A percentile compares a stretch with the other conserved stretches of the same genome.
These are phyloP conservation scores for Cepaea nemoralis DNA, from an alignment of 1,140 invertebrate genomes.

Conservation along the genomic window DNA sequence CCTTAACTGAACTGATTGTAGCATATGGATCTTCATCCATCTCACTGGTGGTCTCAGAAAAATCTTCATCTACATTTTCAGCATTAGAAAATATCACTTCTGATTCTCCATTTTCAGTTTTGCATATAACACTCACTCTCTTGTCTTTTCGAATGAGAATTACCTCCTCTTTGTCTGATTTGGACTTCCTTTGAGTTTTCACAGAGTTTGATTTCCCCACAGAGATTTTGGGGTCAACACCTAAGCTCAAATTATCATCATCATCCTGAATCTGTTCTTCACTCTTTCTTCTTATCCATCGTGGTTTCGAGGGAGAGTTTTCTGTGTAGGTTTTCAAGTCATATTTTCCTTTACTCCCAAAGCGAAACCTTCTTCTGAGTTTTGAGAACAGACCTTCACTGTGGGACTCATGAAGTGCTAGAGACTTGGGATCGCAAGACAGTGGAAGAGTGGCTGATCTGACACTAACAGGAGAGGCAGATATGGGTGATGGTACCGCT, in stretches of 20 bases:
- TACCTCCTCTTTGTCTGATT: constrained; percentile 36
- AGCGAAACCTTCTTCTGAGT: constrained; percentile 26
- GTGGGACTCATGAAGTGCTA: constrained; percentile 24
- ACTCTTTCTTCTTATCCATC: constrained; percentile 26
- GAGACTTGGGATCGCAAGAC: background rate
- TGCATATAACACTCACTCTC: constrained; percentile 36
- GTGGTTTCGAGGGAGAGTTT: constrained; percentile 22
- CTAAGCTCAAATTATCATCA: background rate
- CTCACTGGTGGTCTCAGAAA: background rate
- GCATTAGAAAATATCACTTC: constrained; percentile 37
- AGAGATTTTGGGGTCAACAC: background rate
- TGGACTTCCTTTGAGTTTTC: constrained; percentile 29
- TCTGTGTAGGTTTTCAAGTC: constrained; percentile 13
- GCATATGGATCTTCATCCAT: constrained; percentile 39
- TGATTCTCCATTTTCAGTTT: constrained; percentile 28
- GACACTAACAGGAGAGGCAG: background rate
- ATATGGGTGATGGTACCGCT: background rate
- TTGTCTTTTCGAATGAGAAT: constrained; percentile 39
- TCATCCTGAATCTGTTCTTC: constrained; percentile 13
- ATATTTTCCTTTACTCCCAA: constrained; percentile 40
- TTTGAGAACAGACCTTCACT: constrained; percentile 38
- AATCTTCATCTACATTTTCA: constrained; percentile 30
- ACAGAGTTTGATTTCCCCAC: constrained; percentile 19
- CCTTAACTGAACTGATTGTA: constrained; percentile 33
- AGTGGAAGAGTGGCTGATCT: constrained; percentile 29